Percentiles rank a stretch among this genome's conserved stretches.
Conservation (phyloP, 2,888 invertebrate species). For the Autographa gamma region DNA sequence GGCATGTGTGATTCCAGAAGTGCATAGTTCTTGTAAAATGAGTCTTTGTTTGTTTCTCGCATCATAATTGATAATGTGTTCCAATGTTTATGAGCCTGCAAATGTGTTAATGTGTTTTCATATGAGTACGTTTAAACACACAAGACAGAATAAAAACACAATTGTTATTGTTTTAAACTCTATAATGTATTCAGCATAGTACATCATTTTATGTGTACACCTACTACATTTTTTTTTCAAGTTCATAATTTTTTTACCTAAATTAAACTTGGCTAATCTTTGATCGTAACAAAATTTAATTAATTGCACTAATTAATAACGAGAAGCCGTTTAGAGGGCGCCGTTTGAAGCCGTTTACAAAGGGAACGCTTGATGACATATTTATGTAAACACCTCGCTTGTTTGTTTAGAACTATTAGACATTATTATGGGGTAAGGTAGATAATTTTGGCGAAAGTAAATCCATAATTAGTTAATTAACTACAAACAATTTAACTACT, state of each 20-base stretch:
- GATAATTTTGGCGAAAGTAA: not conserved
- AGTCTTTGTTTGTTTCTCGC: constrained; percentile 40
- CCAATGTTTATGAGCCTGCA: constrained; percentile 24
- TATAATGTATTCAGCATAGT: not conserved
- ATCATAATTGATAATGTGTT: constrained; percentile 31
- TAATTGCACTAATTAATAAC: constrained; percentile 24
- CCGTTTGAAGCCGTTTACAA: constrained; percentile 18
- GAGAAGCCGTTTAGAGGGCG: constrained; percentile 16
- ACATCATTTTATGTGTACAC: not conserved
- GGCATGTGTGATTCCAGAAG: constrained; percentile 54
- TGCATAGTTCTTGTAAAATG: constrained; percentile 56
- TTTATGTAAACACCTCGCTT: constrained; percentile 30
- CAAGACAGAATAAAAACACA: not conserved
- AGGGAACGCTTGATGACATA: constrained; percentile 41
- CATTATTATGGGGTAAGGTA: constrained; percentile 19
- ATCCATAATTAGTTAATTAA: not conserved
- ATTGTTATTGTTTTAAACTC: not conserved
- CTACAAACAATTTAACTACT: not conserved
- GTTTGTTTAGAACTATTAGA: constrained; percentile 35
- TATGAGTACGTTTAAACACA: not conserved
- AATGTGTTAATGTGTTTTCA: constrained; percentile 14
- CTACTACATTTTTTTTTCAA: not conserved
- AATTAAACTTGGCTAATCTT: constrained; percentile 7
- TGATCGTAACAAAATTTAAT: constrained; percentile 19
- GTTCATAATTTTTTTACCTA: too few species aligned